Base-by-base conservation (phyloP, 2,888 invertebrate genomes). In the Dryadula phaetusa region DNA sequence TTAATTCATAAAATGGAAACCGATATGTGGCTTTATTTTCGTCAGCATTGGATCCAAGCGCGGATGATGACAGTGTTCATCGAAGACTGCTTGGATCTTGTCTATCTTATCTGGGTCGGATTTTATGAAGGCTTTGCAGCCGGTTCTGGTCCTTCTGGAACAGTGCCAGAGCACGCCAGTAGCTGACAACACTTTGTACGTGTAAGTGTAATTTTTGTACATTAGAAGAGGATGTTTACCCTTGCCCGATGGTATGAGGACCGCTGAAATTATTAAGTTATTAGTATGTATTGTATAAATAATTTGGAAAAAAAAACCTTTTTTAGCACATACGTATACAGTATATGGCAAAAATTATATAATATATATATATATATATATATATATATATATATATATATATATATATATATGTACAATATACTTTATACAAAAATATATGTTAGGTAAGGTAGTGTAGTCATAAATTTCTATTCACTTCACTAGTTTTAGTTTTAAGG, bases 91-190 rank as follows among this genome's bases (percentile, higher is more conserved):
- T 52, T 79, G 71, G 2, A 86, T 79, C 5, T 64, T 54, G 37
- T 83, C 74, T 69, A 83, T 77, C 42, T 77, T 73, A 20, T 81
- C 74, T 0, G 80, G 78, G 1, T 74, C 64, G 0, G 86, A 82
- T 68, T 81, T 87, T 42, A 87, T 76, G 66, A 83, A 86, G 0
- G 88, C 88, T 62, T 87, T 88, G 71, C 88, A 88, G 0, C 88
- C 88, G 8, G 86, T 87, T 37, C 83, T 79, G 12, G 79, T 81
- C 20, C 88, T 75, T 32, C 85, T 74, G 0, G 88, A 88, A 65
- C 88, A 88, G 64, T 88, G 88, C 88, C 88, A 88, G 0, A 88
- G 78, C 1, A 87, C 78, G 8, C 81, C 78, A 1, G 71, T 74
- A n/a, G 72, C 71, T 6, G 87, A 87, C 1, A 79, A 67, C 2